These are phyloP conservation scores for Akabosia matsudoensis DNA, from an alignment of 1,140 invertebrate species.

Conservation along the genomic window DNA sequence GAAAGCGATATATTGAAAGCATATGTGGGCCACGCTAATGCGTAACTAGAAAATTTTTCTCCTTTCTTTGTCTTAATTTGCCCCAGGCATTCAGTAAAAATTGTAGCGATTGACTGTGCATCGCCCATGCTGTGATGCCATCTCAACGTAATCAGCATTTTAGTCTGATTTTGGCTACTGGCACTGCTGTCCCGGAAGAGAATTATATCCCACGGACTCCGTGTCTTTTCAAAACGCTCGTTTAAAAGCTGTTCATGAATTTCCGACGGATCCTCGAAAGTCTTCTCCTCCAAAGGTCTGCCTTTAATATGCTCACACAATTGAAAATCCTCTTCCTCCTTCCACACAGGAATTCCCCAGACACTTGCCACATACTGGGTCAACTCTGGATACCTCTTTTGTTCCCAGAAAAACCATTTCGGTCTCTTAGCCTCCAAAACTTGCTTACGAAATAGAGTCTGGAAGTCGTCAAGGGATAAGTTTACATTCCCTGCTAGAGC, in stretches of 20 bases:
- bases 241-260: background rate
- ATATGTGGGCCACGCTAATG: no score
- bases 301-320: background rate
- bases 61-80: background rate
- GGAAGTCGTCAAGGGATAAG: no score
- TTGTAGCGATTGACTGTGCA: background rate
- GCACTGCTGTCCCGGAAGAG: background rate
- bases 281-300: background rate
- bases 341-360: background rate
- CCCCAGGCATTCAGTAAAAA: background rate
- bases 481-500: no score
- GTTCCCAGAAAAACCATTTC: no score
- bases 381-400: background rate
- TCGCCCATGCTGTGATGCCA: slow-evolving; percentile 1
- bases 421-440: no score
- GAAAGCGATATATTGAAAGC: no score
- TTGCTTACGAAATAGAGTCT: no score
- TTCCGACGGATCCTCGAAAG: background rate
- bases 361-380: background rate
- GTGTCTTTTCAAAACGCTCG: background rate
- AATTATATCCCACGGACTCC: background rate
- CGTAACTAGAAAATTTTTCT: no score
- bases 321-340: background rate
- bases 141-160: background rate
- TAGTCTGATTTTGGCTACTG: background rate